phyloP scores from a whole-genome alignment of 2,888 invertebrate genomes.

The Digitonthophagus gazella region DNA sequence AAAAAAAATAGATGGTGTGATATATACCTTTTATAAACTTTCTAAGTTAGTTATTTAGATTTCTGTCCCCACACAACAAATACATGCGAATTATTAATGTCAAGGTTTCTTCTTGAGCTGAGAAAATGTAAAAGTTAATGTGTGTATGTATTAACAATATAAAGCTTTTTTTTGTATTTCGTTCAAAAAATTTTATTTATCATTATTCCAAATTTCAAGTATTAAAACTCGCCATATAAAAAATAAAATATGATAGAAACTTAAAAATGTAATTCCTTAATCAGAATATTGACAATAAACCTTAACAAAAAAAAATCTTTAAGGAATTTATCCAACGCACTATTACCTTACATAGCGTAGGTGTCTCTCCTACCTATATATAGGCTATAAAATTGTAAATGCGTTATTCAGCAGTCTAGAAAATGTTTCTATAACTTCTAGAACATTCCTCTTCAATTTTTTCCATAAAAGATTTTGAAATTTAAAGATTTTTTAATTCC shows the following conservation, averaged over 20 bases:
- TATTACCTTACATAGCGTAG: not conserved
- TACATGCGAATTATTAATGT: not conserved
- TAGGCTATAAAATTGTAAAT: not conserved
- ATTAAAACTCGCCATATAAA: no score
- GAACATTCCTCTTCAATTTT: no score
- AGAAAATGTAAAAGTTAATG: not conserved
- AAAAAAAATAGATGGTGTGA: not conserved
- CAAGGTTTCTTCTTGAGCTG: not conserved
- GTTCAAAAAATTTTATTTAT: no score
- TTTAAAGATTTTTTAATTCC: no score
- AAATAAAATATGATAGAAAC: no score
- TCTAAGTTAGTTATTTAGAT: not conserved
- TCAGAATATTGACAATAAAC: not conserved
- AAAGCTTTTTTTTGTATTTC: no score
- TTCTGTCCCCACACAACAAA: not conserved
- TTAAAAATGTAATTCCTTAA: no score
- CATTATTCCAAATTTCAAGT: no score
- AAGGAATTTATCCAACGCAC: not conserved
- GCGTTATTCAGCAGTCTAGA: not conserved
- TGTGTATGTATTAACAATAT: no score
- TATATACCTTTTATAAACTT: not conserved
- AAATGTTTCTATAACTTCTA: not conserved
- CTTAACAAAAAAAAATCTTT: not conserved
- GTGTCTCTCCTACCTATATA: not conserved
- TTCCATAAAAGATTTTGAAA: no score